Evolutionary conservation across 1,140 invertebrate genomes (phyloP).

Genomic region (Drosophila pallidifrons): DNA sequence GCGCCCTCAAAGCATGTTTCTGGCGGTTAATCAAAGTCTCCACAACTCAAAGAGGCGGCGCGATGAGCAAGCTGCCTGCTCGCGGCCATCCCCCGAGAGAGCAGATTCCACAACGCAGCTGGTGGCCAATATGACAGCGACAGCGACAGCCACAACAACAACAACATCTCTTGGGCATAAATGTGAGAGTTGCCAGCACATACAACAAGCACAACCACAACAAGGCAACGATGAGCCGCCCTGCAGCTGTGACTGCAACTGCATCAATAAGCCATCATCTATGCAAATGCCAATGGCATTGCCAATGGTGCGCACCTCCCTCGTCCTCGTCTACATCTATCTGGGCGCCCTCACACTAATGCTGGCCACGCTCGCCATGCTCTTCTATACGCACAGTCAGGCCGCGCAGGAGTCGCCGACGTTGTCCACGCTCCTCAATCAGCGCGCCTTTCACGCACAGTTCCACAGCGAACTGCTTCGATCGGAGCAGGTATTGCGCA

Average conservation of each 20-base stretch:
- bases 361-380: conserved; percentile 68
- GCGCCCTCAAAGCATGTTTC: conserved; percentile 61
- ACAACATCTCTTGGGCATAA: conserved; percentile 7
- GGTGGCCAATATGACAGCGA: conserved; percentile 28
- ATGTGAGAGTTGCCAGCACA: conserved; percentile 41
- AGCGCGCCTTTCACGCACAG: conserved; percentile 36
- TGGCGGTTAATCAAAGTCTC: conserved; percentile 79
- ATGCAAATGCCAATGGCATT: neutral
- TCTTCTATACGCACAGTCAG: conserved; percentile 72
- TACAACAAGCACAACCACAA: conserved; percentile 5
- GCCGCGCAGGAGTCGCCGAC: conserved; percentile 14
- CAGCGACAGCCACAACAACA: neutral
- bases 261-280: conserved; percentile 11
- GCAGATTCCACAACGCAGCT: conserved; percentile 59
- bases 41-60: conserved; percentile 49
- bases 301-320: conserved; percentile 37
- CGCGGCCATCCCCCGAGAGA: conserved; percentile 13
- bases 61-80: conserved; percentile 5
- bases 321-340: conserved; percentile 72
- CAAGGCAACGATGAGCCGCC: neutral
- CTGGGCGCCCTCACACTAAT: conserved; percentile 70
- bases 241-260: conserved; percentile 44
- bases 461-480: conserved; percentile 56
- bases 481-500: conserved; percentile 58
- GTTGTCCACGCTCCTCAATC: neutral